A percentile compares a stretch with the other conserved stretches of the same genome.
phyloP scores from a whole-genome alignment of 2,113 vertebrate species.

The Rhineura floridana region DNA sequence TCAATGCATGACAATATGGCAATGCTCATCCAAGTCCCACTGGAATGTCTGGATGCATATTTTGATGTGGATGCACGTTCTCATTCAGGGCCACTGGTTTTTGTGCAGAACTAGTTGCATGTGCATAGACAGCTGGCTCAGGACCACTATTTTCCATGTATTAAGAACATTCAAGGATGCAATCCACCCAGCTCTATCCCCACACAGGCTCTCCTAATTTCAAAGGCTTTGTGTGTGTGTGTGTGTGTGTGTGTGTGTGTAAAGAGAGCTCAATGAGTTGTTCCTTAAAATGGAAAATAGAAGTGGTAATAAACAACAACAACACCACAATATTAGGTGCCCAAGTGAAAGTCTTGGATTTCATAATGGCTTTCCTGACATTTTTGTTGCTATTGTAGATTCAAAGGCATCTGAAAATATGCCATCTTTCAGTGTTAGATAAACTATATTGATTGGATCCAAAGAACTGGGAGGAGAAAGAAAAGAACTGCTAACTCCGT shows the following conservation, averaged over 20 bases:
- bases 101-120: no score
- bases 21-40: not conserved
- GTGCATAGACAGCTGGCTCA: not conserved
- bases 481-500: not conserved
- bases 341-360: not conserved
- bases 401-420: not conserved
- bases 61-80: not conserved
- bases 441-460: not conserved
- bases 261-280: not conserved
- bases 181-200: not conserved
- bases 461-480: not conserved
- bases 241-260: not conserved
- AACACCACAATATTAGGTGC: conserved; percentile 4
- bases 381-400: not conserved
- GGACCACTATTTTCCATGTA: not conserved
- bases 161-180: not conserved
- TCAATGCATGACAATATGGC: not conserved
- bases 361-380: not conserved
- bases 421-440: not conserved
- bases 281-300: not conserved
- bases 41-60: not conserved
- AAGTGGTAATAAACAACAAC: no score
- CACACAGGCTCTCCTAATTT: not conserved
- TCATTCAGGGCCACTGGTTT: not conserved
- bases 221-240: not conserved